Base-by-base conservation (phyloP, 2,888 invertebrate species). In the Urechis unicinctus region DNA sequence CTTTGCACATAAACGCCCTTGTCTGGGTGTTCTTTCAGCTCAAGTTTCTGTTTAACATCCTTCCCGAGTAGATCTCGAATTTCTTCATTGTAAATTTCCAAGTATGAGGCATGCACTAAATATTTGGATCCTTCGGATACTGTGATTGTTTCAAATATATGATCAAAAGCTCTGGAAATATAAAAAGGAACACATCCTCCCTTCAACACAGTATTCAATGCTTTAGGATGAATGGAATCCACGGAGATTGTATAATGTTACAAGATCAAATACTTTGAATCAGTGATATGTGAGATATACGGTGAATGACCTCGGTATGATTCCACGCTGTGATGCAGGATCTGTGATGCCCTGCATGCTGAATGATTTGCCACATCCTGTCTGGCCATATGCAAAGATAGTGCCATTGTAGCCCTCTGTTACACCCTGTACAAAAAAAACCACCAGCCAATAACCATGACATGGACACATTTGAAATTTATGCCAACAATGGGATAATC, bases 311-410 rank as follows among this genome's bases (percentile, higher is more conserved):
- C 79, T 73, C 62, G 88, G 87, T 66, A 89, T 87, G 62, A 89
- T 86, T 26, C 81, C 81, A 60, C 77, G 69, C 63, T 82, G 81
- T 44, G 71, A 65, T 1, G 77, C 62, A 0, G 82, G 82, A 52
- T 81, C 78, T 1, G 78, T 64, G 28, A 83, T 77, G 6, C 89
- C 91, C 73, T 90, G 89, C 91, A 93, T 93, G 13, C 90, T 88
- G 73, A 87, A 89, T 0, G 90, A 89, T 75, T 92, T 93, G 9
- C 92, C 92, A 73, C 91, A 90, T 0, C 92, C 91, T 0, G 91
- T 92, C 79, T 92, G 92, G 0, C 92, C 92, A 73, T 93, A 93
- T 0, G 92, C 92, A 77, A 93, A 92, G 52, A 93, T 89, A 0
- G 92, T 92, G 22, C 89, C 89, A 80, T 92, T 93, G 81, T 92